Evolutionary conservation across 2,113 vertebrate species (phyloP).

Genomic region (Hippopotamus amphibius): DNA sequence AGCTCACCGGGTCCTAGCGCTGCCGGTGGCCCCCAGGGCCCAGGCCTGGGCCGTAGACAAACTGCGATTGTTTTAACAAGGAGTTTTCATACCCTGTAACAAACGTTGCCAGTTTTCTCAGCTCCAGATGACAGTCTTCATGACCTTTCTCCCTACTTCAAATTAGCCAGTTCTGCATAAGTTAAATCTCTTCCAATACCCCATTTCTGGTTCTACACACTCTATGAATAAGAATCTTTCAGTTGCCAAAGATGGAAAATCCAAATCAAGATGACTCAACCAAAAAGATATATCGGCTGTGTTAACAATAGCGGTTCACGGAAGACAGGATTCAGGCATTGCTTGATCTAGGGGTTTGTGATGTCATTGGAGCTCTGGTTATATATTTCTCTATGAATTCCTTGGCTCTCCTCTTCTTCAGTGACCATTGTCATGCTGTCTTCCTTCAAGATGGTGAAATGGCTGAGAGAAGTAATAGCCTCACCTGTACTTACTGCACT

Average conservation of each 20-base stretch:
- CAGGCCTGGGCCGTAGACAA: not conserved
- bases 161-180: not conserved
- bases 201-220: not conserved
- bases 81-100: not conserved
- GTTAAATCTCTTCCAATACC: not conserved
- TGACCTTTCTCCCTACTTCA: not conserved
- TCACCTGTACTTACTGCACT: not conserved
- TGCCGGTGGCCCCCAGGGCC: accelerated
- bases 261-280: not conserved
- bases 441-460: not conserved
- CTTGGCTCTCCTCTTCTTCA: not conserved
- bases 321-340: not conserved
- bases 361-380: not conserved
- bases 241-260: not conserved
- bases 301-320: not conserved
- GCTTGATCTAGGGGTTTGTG: not conserved
- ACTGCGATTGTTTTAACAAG: not conserved
- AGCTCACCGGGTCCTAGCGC: not conserved
- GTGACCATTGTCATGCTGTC: not conserved
- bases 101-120: not conserved
- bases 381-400: not conserved
- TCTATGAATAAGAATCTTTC: not conserved
- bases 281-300: not conserved
- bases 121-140: not conserved
- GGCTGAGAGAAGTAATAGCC: not conserved